Evolutionary conservation across 2,113 vertebrate genomes (phyloP), one percentile per base, ranked within the genome.

Genomic region (Podarcis cretensis): DNA sequence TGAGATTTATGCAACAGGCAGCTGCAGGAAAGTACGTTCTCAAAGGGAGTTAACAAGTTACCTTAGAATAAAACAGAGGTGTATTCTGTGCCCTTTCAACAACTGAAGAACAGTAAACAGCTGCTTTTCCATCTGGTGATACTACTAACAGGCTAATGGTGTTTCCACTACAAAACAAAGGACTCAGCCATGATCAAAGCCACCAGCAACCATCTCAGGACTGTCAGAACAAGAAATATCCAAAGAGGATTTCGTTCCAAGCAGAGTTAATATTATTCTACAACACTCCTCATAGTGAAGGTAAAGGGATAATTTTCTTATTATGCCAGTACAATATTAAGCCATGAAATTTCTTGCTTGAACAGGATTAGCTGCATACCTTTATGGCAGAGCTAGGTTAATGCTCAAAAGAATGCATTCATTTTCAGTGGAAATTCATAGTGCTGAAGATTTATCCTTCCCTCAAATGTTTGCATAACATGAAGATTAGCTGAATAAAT

Each of bases 381-480:
- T 82, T 82, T 75, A 54, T 35, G 57, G 71, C 23, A 82, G 6
- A 86, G 59, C 23, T 75, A 48, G 37, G 83, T 8, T 85, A 85
- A 73, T 37, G 40, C 77, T 81, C 20, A 48, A 89, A 84, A 43
- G 79, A 54, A 63, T 54, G 21, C 32, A 57, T 66, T 81, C 21
- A 54, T 85, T 86, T 89, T 82, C 78, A 82, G 30, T 23, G n/a
- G 43, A 66, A 66, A 76, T 81, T 75, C 57, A 65, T 54, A 43
- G n/a, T n/a, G 75, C 8, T 85, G 74, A 75, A 81, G 77, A 88
- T 66, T 88, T 76, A 83, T 88, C 37, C 35, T 59, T 48, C 35
- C 21, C 37, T 82, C 69, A 32, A 37, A 87, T 25, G 78, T 87
- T 87, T 74, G 79, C 9, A 20, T 59, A 89, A 73, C 83, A 65